Evolutionary conservation across 2,888 invertebrate species (phyloP).

Genomic region (Ormyrus rosae): DNA sequence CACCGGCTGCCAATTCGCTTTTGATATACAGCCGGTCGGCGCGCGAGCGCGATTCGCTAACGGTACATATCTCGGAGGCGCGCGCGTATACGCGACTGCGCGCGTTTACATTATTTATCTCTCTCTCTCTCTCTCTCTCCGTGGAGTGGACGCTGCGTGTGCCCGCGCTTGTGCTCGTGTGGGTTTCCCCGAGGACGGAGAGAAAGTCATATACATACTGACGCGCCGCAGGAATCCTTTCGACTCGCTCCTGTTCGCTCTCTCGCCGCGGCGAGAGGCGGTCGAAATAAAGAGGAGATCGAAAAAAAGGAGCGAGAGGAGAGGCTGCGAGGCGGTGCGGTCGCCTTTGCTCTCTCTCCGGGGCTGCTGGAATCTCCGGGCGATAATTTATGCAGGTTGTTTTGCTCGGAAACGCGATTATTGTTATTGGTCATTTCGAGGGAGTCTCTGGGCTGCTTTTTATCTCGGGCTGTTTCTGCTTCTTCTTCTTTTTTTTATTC

Average conservation of each 20-base stretch:
- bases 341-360: slow-evolving; percentile 7
- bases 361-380: slow-evolving; percentile 37
- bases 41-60: too few species aligned
- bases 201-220: slow-evolving; percentile 49
- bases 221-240: slow-evolving; percentile 58
- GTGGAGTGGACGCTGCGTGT: background rate
- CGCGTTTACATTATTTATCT: slow-evolving; percentile 41
- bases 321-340: slow-evolving; percentile 14
- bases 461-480: slow-evolving; percentile 38
- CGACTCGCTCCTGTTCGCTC: slow-evolving; percentile 58
- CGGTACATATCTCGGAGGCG: background rate
- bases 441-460: slow-evolving; percentile 43
- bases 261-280: background rate
- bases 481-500: background rate
- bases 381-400: slow-evolving; percentile 56
- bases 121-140: background rate
- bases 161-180: background rate
- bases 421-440: slow-evolving; percentile 57
- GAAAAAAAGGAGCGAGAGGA: slow-evolving; percentile 13
- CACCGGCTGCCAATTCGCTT: too few species aligned
- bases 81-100: slow-evolving; percentile 14
- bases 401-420: slow-evolving; percentile 55
- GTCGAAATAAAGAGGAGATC: background rate
- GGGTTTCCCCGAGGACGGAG: slow-evolving; percentile 17
- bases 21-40: too few species aligned